These are phyloP conservation scores for Xestia ashworthii DNA, from an alignment of 2,888 invertebrate genomes.

Conservation along the genomic window DNA sequence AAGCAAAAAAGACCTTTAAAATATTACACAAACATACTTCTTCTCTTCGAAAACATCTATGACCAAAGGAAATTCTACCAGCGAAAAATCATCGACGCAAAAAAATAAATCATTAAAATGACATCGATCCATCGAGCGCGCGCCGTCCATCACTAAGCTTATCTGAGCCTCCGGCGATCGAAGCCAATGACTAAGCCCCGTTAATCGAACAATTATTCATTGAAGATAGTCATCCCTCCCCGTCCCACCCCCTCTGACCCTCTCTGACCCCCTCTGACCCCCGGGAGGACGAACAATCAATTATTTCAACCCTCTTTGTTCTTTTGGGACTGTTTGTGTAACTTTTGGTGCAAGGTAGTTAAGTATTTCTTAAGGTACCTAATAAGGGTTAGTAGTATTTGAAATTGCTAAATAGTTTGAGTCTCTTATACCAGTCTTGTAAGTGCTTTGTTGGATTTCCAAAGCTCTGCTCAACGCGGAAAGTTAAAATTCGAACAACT, in stretches of 20 bases:
- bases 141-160: conserved; percentile 69
- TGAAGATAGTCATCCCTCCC: conserved; percentile 76
- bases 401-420: background rate
- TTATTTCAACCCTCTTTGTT: conserved; percentile 67
- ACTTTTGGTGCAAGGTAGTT: conserved; percentile 28
- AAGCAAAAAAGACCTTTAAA: background rate
- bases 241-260: conserved; percentile 64
- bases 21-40: background rate
- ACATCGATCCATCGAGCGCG: conserved; percentile 47
- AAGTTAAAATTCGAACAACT: background rate
- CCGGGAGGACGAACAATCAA: conserved; percentile 67
- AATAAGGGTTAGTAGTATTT: background rate
- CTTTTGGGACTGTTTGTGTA: conserved; percentile 55
- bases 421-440: background rate
- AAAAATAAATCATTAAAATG: conserved; percentile 28
- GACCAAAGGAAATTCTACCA: background rate
- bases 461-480: background rate
- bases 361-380: conserved; percentile 24
- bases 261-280: conserved; percentile 61
- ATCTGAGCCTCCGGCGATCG: conserved; percentile 80
- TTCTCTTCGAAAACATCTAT: background rate
- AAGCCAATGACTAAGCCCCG: conserved; percentile 85
- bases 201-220: conserved; percentile 89
- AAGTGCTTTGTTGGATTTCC: background rate
- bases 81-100: background rate